phyloP scores from a whole-genome alignment of 2,888 invertebrate genomes.

The Lasiommata megera region DNA sequence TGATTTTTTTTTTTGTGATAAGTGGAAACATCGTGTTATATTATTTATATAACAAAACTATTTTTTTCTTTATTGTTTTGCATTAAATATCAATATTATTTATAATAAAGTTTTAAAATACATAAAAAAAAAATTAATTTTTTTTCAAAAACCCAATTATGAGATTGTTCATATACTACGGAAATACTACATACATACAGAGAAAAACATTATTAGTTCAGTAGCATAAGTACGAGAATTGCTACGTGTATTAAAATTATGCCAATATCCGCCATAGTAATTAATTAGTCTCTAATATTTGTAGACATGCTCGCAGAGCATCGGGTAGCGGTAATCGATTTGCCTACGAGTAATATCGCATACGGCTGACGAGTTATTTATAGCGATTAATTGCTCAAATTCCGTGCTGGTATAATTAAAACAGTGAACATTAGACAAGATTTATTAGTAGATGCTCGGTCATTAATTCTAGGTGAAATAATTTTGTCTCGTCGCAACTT shows the following conservation, averaged over 20 bases:
- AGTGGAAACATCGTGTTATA: too few species aligned
- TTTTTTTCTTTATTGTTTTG: too few species aligned
- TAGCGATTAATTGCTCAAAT: constrained; percentile 15
- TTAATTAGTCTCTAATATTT: constrained; percentile 22
- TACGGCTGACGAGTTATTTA: constrained; percentile 16
- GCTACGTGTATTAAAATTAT: constrained; percentile 3
- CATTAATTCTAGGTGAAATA: constrained; percentile 2
- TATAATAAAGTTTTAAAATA: too few species aligned
- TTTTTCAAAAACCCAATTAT: too few species aligned
- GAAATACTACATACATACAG: too few species aligned
- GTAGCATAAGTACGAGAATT: background rate
- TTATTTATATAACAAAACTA: too few species aligned
- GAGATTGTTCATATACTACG: too few species aligned
- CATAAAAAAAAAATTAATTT: too few species aligned
- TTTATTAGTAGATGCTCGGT: constrained; percentile 6
- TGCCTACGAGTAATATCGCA: background rate
- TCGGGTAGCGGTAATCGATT: constrained; percentile 11
- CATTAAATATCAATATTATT: too few species aligned
- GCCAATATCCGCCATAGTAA: constrained; percentile 9
- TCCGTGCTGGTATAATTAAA: constrained; percentile 10
- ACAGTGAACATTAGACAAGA: constrained; percentile 10
- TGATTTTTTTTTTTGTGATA: too few species aligned
- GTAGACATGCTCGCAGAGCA: constrained; percentile 14
- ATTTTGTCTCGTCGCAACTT: background rate
- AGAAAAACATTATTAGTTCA: too few species aligned